Conservation (phyloP, 2,888 invertebrate genomes). For the Lacanobia wlatinum region DNA sequence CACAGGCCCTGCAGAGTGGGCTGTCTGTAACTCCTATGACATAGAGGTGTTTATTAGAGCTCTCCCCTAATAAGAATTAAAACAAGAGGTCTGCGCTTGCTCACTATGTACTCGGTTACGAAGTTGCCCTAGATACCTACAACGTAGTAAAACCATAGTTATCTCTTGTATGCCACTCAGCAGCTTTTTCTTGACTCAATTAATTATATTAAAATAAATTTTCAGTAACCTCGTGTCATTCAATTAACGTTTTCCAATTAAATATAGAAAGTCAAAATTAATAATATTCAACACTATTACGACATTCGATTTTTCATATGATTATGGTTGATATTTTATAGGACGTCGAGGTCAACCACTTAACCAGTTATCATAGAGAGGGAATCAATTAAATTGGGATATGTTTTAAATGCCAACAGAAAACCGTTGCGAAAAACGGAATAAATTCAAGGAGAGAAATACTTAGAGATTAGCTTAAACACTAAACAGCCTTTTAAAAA, state of each 20-base stretch:
- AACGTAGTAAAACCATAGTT: too few relatives aligned
- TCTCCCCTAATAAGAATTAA: not conserved
- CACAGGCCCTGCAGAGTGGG: too few relatives aligned
- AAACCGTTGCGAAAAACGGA: slow-evolving; percentile 10
- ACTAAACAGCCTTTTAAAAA: not conserved
- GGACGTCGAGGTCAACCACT: slow-evolving; percentile 30
- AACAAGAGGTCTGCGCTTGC: not conserved
- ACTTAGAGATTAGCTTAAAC: not conserved
- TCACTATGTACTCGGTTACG: not conserved
- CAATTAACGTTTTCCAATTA: slow-evolving; percentile 10
- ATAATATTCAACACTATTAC: slow-evolving; percentile 17
- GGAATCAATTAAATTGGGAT: slow-evolving; percentile 9
- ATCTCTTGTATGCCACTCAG: too few relatives aligned
- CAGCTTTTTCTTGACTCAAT: too few relatives aligned
- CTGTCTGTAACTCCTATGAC: too few relatives aligned
- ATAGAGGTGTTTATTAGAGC: not conserved
- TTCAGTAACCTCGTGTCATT: not conserved
- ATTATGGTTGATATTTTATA: slow-evolving; percentile 13
- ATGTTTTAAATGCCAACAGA: slow-evolving; percentile 4
- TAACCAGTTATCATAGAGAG: slow-evolving; percentile 20
- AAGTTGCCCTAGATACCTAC: not conserved
- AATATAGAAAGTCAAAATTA: slow-evolving; percentile 18
- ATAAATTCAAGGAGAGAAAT: slow-evolving; percentile 6
- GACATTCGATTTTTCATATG: slow-evolving; percentile 32
- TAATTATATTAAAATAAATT: not conserved